Base-by-base conservation (phyloP, 1,140 invertebrate species). In the Drepana arcuata region DNA sequence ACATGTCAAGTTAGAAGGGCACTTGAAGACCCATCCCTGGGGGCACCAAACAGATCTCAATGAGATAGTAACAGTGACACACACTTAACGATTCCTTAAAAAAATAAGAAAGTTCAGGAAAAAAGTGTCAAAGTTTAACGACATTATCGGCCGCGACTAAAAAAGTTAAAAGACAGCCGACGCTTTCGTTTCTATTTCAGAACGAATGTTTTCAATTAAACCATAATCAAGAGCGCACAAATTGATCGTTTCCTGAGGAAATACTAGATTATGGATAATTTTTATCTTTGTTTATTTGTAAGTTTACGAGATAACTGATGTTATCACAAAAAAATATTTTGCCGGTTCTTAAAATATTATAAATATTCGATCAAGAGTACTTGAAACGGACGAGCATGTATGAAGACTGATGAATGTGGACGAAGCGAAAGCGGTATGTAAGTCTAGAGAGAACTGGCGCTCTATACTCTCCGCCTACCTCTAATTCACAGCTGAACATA, bases 111-210 rank as follows among this genome's bases (percentile, higher is more conserved):
- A 27, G 21, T 28, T 32, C 25, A 16, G 39, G 66, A 66, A 70
- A 70, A 69, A 72, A 61, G 63, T 63, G 66, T 68, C 68, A 66
- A 68, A 63, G 48, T 54, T 63, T 71, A 72, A 67, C 63, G 62
- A 59, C 53, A 64, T 64, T 48, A 50, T 34, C 41, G n/a, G n/a
- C n/a, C n/a, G n/a, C n/a, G 21, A 16, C 48, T 58, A 57, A 73
- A 68, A 66, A 60, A 39, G 39, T 51, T 52, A 54, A 58, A 60
- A 60, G 52, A 52, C 39, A 30, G 34, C 27, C 43, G 40, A 43
- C 42, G 34, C 11, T 29, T 23, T 26, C 32, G 25, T 40, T 16
- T 34, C 37, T 60, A 33, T 56, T 54, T 54, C 37, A 7, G 26
- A 31, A 34, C 41, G 56, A 46, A 14, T 72, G 67, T 71, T 74